Percentiles rank a stretch among this genome's conserved stretches.
These are phyloP conservation scores for Herminia tarsipennalis DNA, from an alignment of 2,888 invertebrate species.

Conservation along the genomic window DNA sequence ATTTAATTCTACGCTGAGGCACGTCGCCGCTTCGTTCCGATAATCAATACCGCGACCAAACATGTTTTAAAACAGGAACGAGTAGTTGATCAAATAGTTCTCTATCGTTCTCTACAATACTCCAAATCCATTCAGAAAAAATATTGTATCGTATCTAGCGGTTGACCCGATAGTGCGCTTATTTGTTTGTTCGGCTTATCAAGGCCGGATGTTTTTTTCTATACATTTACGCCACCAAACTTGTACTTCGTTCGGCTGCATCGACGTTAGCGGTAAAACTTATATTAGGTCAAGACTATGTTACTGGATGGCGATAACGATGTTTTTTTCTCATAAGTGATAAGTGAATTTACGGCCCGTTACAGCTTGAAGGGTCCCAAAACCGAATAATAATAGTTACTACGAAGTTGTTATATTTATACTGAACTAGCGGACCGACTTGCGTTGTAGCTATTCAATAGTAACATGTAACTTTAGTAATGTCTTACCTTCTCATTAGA, in stretches of 20 bases:
- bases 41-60: slow-evolving; percentile 5
- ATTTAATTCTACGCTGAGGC: slow-evolving; percentile 23
- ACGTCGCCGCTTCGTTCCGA: slow-evolving; percentile 15
- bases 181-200: slow-evolving; percentile 84
- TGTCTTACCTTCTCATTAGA: no score
- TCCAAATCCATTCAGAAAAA: slow-evolving; percentile 72
- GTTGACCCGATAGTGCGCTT: slow-evolving; percentile 82
- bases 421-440: no score
- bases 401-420: slow-evolving; percentile 31
- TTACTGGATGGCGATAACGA: slow-evolving; percentile 69
- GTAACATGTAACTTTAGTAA: no score
- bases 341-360: slow-evolving; percentile 51
- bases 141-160: slow-evolving; percentile 76
- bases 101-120: slow-evolving; percentile 47
- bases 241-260: slow-evolving; percentile 74
- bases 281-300: slow-evolving; percentile 77
- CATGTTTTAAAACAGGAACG: slow-evolving; percentile 7
- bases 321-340: slow-evolving; percentile 62
- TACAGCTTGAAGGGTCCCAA: slow-evolving; percentile 42
- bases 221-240: slow-evolving; percentile 81
- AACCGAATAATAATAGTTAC: slow-evolving; percentile 48
- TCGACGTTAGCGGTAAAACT: slow-evolving; percentile 71
- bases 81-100: slow-evolving; percentile 19
- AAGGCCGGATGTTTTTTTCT: slow-evolving; percentile 85
- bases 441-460: no score